phyloP scores from a whole-genome alignment of 2,797 vertebrate species.

The Paguma larvata region DNA sequence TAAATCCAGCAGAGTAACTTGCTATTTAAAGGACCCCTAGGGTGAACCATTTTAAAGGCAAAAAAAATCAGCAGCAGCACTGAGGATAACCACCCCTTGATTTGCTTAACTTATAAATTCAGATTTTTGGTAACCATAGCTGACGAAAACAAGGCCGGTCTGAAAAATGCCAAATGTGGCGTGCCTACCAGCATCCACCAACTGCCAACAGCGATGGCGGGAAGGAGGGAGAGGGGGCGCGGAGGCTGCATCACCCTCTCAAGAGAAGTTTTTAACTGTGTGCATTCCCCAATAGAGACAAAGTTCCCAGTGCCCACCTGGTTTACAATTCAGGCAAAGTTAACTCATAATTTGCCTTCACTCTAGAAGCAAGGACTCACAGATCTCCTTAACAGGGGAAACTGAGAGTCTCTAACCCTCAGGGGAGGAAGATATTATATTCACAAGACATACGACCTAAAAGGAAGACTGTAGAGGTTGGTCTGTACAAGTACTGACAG shows the following conservation, averaged over 20 bases:
- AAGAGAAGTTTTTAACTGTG: neutral
- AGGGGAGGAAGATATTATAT: neutral
- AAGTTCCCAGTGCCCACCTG: neutral
- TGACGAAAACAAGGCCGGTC: neutral
- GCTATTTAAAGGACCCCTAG: neutral
- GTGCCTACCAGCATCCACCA: neutral
- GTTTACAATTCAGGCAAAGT: neutral
- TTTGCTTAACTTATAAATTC: slow-evolving; percentile 23
- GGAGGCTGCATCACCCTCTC: neutral
- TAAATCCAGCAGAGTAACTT: slow-evolving; percentile 27
- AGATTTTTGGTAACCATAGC: neutral
- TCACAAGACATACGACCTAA: neutral
- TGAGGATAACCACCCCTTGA: neutral
- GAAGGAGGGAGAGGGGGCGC: neutral
- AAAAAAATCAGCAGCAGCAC: neutral
- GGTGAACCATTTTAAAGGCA: neutral
- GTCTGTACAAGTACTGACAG: neutral
- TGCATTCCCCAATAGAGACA: neutral
- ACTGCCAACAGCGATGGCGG: neutral
- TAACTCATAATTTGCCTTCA: neutral
- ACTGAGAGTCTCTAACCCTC: neutral
- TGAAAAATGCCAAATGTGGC: neutral
- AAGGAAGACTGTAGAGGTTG: neutral
- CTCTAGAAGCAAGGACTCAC: neutral
- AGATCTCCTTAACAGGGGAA: neutral